Base-by-base conservation (phyloP, 2,113 vertebrate species). In the Gavia stellata region DNA sequence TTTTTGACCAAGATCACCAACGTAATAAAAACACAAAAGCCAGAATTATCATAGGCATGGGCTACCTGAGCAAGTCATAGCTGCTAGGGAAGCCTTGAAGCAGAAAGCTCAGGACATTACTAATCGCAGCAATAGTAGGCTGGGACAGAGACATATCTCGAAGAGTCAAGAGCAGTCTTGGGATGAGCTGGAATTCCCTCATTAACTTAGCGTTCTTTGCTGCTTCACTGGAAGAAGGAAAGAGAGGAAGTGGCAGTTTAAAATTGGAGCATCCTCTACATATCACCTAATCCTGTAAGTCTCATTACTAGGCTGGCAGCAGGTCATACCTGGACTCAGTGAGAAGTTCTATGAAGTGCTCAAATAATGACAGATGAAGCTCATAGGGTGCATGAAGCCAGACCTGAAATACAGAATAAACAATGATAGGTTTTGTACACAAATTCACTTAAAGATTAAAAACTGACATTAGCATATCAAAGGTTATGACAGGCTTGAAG, bases 321-420 rank as follows among this genome's bases (percentile, higher is more conserved):
- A 9, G 62, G 25, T 95, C 91, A 89, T 98, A 98, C 99, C 99
- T 99, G 74, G 99, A 99, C 95, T 99, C 99, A 12, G 99, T 99
- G 75, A 99, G 98, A 86, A 99, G 98, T 84, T 99, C 99, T 34
- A 99, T 99, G 94, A 99, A 99, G 95, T 99, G 99, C 86, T 99
- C 99, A 94, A 99, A 99, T 65, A 99, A 98, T 12, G 99, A 99
- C 90, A 99, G 98, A 93, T 99, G 99, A 95, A 99, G 99, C 81
- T 99, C 99, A 68, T 99, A 99, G 2, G 99, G 99, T 26, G 99
- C 99, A 44, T 99, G 99, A 68, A 99, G 99, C 99, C 99, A 99
- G 55, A 99, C 99, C 99, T 99, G 97, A 72, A 96, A 97, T 6
- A 93, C 42, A 97, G 65, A 97, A 86, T 66, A 56, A 88, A 55